Evolutionary conservation across 1,140 invertebrate genomes (phyloP), one percentile per base, ranked within the genome.

Genomic region (Penaeus vannamei): DNA sequence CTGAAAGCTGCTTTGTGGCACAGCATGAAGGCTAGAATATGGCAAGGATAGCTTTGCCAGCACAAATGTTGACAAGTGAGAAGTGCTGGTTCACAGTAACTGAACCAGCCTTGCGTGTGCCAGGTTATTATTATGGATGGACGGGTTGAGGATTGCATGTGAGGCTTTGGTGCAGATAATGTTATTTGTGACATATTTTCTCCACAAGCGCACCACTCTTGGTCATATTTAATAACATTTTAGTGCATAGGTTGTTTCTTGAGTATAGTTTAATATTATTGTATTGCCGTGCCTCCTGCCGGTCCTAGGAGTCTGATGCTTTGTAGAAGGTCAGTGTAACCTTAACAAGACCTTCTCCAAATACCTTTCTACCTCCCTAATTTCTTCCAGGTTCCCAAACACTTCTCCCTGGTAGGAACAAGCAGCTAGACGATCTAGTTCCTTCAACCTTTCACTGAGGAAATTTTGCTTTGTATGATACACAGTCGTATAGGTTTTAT

Each of bases 391-490:
- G 66, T 77, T 79, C 61, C 86, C 87, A 84, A 84, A 79, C 66
- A 22, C 82, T 84, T 80, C 62, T 77, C 87, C 82, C 86, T 88
- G 66, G 76, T 84, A 87, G 85, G 42, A 82, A 87, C 77, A 80
- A 62, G 85, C 85, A 87, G 85, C 60, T 87, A 76, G 81, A 79
- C 80, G 62, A 87, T 64, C 85, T 87, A 87, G 85, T 87, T 87
- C 85, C 85, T 87, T 87, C 42, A 66, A 66, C 61, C 61, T 61
- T 62, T 61, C 81, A 53, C 36, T 20, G 66, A 84, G 84, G 46
- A 79, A 88, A 84, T 60, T 46, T 88, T 84, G 86, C 86, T 88
- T 88, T 88, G 86, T 88, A 88, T 88, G 66, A 88, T 88, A 88
- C 86, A 88, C 86, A 83, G 36, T 84, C 86, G 46, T 81, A 83